Evolutionary conservation across 2,888 invertebrate genomes (phyloP).

Genomic region (Ornithoptera priamus): DNA sequence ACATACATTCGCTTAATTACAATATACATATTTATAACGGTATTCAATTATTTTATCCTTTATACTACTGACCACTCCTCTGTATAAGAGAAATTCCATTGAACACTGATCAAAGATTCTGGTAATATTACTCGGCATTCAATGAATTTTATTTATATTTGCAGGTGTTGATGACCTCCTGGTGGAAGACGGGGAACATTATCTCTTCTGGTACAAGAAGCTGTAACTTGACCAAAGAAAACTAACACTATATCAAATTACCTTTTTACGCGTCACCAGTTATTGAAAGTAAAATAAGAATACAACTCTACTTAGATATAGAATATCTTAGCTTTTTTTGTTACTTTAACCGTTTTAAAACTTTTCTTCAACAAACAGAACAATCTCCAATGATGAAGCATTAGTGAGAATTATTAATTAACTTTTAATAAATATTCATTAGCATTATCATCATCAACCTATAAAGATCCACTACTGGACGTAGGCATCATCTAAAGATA

Average conservation of each 20-base stretch:
- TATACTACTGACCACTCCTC: too few species aligned
- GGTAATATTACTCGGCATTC: not conserved
- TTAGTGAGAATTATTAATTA: too few species aligned
- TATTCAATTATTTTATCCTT: too few species aligned
- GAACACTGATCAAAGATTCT: too few species aligned
- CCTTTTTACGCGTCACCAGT: slow-evolving; percentile 15
- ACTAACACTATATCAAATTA: not conserved
- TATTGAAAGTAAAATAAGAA: slow-evolving; percentile 6
- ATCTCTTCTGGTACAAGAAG: slow-evolving; percentile 96
- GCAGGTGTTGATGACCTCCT: slow-evolving; percentile 92
- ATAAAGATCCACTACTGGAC: too few species aligned
- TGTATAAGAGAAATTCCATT: too few species aligned
- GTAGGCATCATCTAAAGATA: too few species aligned
- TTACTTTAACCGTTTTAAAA: not conserved
- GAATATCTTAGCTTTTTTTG: not conserved
- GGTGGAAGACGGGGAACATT: slow-evolving; percentile 93
- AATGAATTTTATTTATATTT: slow-evolving; percentile 48
- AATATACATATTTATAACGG: too few species aligned
- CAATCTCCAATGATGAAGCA: too few species aligned
- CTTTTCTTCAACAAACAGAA: not conserved
- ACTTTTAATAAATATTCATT: too few species aligned
- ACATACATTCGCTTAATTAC: too few species aligned
- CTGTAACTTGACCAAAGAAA: slow-evolving; percentile 79
- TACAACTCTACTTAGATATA: slow-evolving; percentile 1
- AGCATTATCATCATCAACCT: too few species aligned